Percentiles rank a stretch among this genome's conserved stretches.
Evolutionary conservation across 2,888 invertebrate species (phyloP).

Genomic region (Andrena camellia): DNA sequence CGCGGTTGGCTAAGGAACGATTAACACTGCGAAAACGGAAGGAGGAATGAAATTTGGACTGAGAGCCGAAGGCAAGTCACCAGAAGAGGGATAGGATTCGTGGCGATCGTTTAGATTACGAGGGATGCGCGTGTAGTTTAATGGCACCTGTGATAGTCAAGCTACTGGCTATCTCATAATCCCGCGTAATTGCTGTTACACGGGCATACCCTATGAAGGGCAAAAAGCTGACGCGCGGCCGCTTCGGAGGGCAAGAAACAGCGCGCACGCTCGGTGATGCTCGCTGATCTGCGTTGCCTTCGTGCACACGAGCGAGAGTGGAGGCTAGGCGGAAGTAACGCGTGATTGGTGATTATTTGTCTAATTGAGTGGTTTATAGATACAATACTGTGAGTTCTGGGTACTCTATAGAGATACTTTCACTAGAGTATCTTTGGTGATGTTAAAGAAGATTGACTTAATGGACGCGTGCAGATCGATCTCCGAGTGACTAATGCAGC

Average conservation of each 20-base stretch:
- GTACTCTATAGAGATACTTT: too few species aligned
- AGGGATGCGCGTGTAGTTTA: constrained; percentile 26
- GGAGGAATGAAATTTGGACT: background rate
- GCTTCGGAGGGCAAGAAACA: constrained; percentile 58
- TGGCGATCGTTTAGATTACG: background rate
- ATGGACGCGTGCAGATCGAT: too few species aligned
- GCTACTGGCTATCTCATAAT: constrained; percentile 65
- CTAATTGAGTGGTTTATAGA: too few species aligned
- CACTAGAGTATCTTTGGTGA: too few species aligned
- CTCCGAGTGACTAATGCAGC: too few species aligned
- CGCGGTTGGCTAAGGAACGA: background rate
- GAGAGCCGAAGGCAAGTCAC: background rate
- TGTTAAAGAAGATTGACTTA: too few species aligned
- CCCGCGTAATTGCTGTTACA: constrained; percentile 76
- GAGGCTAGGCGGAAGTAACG: too few species aligned
- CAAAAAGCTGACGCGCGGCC: constrained; percentile 58
- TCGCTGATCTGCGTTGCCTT: background rate
- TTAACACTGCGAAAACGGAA: background rate
- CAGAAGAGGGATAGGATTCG: background rate
- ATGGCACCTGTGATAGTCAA: constrained; percentile 41
- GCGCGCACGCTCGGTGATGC: constrained; percentile 55
- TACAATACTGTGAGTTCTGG: too few species aligned
- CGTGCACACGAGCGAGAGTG: too few species aligned
- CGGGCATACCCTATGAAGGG: constrained; percentile 75
- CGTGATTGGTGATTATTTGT: too few species aligned